phyloP scores from a whole-genome alignment of 2,888 invertebrate species.

The Ichneumoninae sp. region DNA sequence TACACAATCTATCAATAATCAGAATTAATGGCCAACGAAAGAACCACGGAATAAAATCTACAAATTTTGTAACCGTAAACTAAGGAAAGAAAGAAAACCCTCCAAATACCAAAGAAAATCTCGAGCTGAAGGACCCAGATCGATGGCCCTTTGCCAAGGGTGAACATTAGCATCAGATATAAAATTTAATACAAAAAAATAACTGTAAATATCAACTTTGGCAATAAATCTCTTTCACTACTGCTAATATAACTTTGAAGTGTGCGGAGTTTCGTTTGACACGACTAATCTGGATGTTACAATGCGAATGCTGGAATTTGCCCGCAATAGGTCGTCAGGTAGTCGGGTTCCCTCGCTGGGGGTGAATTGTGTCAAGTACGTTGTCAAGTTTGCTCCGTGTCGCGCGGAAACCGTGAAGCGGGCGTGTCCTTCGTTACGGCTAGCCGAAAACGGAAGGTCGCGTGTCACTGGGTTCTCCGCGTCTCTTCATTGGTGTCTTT shows the following conservation, averaged over 20 bases:
- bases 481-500: constrained; percentile 37
- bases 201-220: no score
- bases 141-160: no score
- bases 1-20: no score
- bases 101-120: no score
- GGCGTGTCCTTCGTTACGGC: neutral
- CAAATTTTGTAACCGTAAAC: no score
- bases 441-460: neutral
- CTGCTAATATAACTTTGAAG: neutral
- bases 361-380: neutral
- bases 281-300: neutral
- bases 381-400: neutral
- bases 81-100: no score
- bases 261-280: neutral
- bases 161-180: no score
- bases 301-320: neutral
- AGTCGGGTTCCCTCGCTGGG: neutral
- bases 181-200: no score
- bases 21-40: no score
- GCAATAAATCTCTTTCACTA: no score
- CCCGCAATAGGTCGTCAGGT: neutral
- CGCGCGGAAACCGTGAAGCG: neutral
- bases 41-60: no score
- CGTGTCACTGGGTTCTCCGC: neutral
- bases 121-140: no score